A percentile compares a stretch with the other conserved stretches of the same genome.
Evolutionary conservation across 1,140 invertebrate species (phyloP).

Genomic region (Drosophila teissieri): DNA sequence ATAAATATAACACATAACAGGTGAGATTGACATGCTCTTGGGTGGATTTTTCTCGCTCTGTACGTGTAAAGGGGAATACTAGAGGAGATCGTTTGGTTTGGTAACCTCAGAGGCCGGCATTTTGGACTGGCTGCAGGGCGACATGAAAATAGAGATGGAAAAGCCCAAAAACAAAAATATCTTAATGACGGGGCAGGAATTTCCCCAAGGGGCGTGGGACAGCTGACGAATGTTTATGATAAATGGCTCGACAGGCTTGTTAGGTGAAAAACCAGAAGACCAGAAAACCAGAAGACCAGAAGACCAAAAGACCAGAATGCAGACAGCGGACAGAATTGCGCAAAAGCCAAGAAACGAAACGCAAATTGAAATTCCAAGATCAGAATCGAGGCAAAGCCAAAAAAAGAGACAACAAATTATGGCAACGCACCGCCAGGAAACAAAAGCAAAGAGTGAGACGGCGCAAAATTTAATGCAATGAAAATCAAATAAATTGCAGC

Average conservation of each 20-base stretch:
- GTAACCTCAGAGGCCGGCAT: slow-evolving; percentile 35
- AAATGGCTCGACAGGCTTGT: slow-evolving; percentile 61
- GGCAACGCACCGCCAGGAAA: slow-evolving; percentile 38
- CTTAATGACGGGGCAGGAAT: slow-evolving; percentile 38
- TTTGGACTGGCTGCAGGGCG: slow-evolving; percentile 21
- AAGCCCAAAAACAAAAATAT: slow-evolving; percentile 39
- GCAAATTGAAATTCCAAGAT: slow-evolving; percentile 79
- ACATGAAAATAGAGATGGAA: slow-evolving; percentile 45
- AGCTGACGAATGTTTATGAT: slow-evolving; percentile 72
- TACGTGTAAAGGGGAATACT: neutral
- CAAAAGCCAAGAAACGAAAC: slow-evolving; percentile 46
- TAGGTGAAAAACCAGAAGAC: slow-evolving; percentile 44
- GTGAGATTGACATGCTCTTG: too few species aligned
- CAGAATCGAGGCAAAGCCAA: slow-evolving; percentile 44
- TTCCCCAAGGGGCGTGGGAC: slow-evolving; percentile 15
- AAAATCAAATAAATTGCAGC: slow-evolving; percentile 82
- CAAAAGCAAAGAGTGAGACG: slow-evolving; percentile 16
- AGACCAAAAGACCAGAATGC: neutral
- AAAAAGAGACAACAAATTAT: slow-evolving; percentile 44
- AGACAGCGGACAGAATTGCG: slow-evolving; percentile 21
- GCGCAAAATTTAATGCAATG: slow-evolving; percentile 73
- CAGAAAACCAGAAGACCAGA: neutral
- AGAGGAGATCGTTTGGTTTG: slow-evolving; percentile 6
- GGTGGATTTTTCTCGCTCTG: neutral
- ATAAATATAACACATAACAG: too few species aligned